Evolutionary conservation across 2,113 vertebrate species (phyloP), one percentile per base, ranked within the genome.

Genomic region (Hipposideros armiger): DNA sequence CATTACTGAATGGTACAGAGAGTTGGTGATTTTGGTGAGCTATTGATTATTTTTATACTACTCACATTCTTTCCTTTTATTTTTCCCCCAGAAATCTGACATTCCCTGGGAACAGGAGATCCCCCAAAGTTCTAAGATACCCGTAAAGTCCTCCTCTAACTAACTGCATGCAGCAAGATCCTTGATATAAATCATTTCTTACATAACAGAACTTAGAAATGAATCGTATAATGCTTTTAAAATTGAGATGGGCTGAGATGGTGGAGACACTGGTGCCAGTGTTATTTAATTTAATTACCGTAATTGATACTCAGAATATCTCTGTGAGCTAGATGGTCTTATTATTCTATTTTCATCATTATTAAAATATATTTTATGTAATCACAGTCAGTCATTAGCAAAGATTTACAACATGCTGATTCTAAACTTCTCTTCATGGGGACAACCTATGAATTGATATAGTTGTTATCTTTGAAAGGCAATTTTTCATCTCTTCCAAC

Each of bases 291-390:
- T 76, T 74, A 96, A 95, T 92, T 88, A 94, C 28, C 54, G 94
- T 92, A 96, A 94, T 26, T 94, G 90, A 95, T 72, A 54, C 42
- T 86, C 56, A 73, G 56, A 91, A 85, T 89, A 69, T 92, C n/a
- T 76, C n/a, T 95, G 30, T 36, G 66, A 77, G 78, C 45, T 30
- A 86, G 56, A 90, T 36, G 13, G 14, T 47, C 76, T 88, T 90
- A 88, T 92, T 93, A 84, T 85, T 90, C 70, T 90, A 96, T 95
- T 91, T 66, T 90, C 70, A 87, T 87, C 80, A 88, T 96, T 91
- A 95, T 95, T 87, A 60, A 89, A 76, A 69, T 90, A 74, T 36
- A 45, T 94, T 74, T 84, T 60, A 89, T 56, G 8, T 64, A 58
- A 14, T 47, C 28, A 52, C 64, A 11, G 24, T 36, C 45, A 42